Evolutionary conservation across 2,888 invertebrate genomes (phyloP).

Genomic region (Troides oblongomaculatus): DNA sequence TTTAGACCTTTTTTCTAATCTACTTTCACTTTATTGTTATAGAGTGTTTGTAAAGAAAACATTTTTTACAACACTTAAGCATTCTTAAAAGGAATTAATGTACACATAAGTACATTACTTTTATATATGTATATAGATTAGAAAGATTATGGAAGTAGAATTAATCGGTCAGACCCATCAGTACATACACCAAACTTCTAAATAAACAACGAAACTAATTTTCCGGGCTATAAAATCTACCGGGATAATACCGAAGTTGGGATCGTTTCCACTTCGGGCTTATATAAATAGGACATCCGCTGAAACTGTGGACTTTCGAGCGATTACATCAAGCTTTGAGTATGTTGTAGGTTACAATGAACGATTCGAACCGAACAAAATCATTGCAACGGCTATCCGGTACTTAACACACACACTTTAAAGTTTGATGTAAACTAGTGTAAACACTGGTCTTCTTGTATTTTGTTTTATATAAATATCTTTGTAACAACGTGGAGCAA

Average conservation of each 20-base stretch:
- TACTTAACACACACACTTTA: no score
- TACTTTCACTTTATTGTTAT: background rate
- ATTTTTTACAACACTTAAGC: no score
- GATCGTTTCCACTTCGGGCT: background rate
- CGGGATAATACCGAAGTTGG: background rate
- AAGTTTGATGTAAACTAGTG: no score
- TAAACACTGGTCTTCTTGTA: no score
- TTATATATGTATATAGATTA: no score
- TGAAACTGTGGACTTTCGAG: slow-evolving; percentile 5
- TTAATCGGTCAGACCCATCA: background rate
- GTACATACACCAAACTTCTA: background rate
- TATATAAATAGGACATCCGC: slow-evolving; percentile 5
- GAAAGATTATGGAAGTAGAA: background rate
- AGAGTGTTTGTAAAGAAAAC: no score
- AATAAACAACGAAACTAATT: slow-evolving; percentile 11
- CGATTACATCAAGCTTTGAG: slow-evolving; percentile 9
- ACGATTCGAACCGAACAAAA: background rate
- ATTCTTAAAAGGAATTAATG: no score
- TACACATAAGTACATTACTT: no score
- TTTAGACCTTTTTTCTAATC: background rate
- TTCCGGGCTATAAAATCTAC: slow-evolving; percentile 5
- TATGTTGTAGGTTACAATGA: slow-evolving; percentile 4
- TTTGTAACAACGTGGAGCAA: no score
- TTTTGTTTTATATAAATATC: no score
- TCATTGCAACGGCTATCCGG: no score